phyloP scores from a whole-genome alignment of 2,888 invertebrate genomes.

The Papilio elwesi region DNA sequence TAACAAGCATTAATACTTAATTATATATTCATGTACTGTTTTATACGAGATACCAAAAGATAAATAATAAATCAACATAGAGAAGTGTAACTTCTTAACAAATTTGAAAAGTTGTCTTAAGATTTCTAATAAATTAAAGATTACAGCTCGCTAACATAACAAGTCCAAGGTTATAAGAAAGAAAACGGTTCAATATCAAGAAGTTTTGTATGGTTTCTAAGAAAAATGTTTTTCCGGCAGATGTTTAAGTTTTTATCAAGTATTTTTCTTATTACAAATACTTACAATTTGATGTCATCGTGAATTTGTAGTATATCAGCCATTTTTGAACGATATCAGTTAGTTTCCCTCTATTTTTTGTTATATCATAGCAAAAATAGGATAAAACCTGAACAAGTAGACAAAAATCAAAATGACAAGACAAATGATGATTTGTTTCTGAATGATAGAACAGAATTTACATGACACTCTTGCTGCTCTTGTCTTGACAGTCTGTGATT shows the following conservation, averaged over 20 bases:
- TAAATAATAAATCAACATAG: constrained; percentile 3
- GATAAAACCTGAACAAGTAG: constrained; percentile 26
- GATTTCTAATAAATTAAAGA: not conserved
- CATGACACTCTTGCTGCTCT: constrained; percentile 47
- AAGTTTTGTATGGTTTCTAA: constrained; percentile 53
- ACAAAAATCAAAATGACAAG: constrained; percentile 33
- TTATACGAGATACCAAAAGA: not conserved
- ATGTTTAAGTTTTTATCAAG: constrained; percentile 15
- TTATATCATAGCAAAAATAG: constrained; percentile 46
- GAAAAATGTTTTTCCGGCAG: constrained; percentile 47
- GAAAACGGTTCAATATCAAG: constrained; percentile 17
- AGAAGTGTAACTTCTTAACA: not conserved
- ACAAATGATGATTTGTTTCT: constrained; percentile 33
- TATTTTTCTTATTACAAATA: constrained; percentile 48
- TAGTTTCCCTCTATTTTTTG: constrained; percentile 32
- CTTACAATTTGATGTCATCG: constrained; percentile 90
- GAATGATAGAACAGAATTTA: constrained; percentile 39
- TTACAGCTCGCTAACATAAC: not conserved
- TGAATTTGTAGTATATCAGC: constrained; percentile 87
- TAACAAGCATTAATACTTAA: constrained; percentile 4
- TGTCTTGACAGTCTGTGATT: constrained; percentile 22
- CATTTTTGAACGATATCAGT: constrained; percentile 56
- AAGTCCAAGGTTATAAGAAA: constrained; percentile 12
- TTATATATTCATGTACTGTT: constrained; percentile 5
- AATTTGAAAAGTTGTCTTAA: not conserved